Conservation (phyloP, 2,797 vertebrate species). For the Sciurus carolinensis region DNA sequence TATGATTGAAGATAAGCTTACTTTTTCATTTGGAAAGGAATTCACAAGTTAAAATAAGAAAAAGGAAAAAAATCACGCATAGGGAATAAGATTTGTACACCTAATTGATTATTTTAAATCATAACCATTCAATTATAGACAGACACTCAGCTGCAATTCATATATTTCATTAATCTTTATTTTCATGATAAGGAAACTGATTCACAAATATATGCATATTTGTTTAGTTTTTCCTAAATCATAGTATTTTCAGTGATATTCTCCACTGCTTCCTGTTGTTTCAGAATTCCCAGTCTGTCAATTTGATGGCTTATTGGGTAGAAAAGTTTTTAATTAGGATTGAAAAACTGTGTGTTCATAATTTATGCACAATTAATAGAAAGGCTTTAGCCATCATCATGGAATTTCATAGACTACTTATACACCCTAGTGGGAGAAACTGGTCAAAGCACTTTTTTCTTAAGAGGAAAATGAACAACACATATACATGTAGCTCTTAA, state of each 20-base stretch:
- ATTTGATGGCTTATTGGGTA: conserved; percentile 72
- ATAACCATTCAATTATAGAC: background rate
- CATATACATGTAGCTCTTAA: background rate
- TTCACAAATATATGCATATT: conserved; percentile 7
- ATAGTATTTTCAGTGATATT: conserved; percentile 28
- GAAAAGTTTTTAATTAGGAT: conserved; percentile 81
- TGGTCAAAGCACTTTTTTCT: conserved; percentile 72
- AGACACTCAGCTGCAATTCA: background rate
- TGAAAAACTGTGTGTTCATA: conserved; percentile 60
- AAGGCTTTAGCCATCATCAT: background rate
- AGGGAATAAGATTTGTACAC: background rate
- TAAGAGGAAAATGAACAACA: conserved; percentile 38
- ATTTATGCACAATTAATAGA: conserved; percentile 79
- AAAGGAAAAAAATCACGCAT: background rate
- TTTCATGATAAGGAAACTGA: conserved; percentile 9
- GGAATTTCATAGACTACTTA: conserved; percentile 84
- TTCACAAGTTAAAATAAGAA: background rate
- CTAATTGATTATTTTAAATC: conserved; percentile 48
- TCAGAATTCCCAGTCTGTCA: conserved; percentile 74
- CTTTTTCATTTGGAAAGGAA: conserved; percentile 32
- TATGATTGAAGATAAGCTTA: conserved; percentile 19
- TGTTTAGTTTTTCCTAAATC: conserved; percentile 65
- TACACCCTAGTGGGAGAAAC: conserved; percentile 89
- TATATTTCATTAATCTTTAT: conserved; percentile 37
- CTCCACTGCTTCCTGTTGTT: conserved; percentile 62